phyloP scores from a whole-genome alignment of 1,140 invertebrate species.

The Drosophila hydei region DNA sequence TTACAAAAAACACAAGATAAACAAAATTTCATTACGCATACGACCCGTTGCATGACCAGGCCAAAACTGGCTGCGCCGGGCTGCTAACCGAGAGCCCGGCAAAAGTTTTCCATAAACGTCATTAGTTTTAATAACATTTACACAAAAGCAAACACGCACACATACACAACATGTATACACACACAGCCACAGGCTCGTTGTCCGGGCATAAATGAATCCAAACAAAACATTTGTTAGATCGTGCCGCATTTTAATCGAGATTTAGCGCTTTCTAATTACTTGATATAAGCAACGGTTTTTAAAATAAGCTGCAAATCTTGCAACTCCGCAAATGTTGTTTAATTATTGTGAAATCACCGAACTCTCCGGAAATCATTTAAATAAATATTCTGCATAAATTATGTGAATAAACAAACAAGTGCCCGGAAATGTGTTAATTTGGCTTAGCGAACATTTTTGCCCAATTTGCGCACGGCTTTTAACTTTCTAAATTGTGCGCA shows the following conservation, averaged over 20 bases:
- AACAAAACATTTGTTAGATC: conserved; percentile 55
- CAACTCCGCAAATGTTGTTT: neutral
- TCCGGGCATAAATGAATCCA: conserved; percentile 44
- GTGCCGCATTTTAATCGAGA: conserved; percentile 33
- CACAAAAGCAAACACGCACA: conserved; percentile 33
- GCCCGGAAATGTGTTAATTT: conserved; percentile 73
- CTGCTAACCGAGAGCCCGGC: conserved; percentile 19
- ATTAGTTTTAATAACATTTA: conserved; percentile 80
- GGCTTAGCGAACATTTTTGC: conserved; percentile 29
- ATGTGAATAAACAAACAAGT: conserved; percentile 58
- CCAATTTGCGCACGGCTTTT: conserved; percentile 23
- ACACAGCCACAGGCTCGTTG: neutral
- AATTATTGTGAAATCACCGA: conserved; percentile 53
- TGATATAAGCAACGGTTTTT: neutral
- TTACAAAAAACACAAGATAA: conserved; percentile 64
- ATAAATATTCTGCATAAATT: conserved; percentile 63
- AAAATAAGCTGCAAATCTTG: neutral
- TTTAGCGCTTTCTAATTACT: conserved; percentile 20
- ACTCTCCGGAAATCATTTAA: conserved; percentile 41
- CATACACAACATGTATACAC: neutral
- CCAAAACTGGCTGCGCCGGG: neutral
- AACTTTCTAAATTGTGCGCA: conserved; percentile 69
- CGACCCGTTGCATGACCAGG: conserved; percentile 57
- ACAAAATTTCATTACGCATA: conserved; percentile 71
- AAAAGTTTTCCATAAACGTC: conserved; percentile 65